These are phyloP conservation scores for Pagrus major DNA, from an alignment of 2,113 vertebrate species.

Conservation along the genomic window DNA sequence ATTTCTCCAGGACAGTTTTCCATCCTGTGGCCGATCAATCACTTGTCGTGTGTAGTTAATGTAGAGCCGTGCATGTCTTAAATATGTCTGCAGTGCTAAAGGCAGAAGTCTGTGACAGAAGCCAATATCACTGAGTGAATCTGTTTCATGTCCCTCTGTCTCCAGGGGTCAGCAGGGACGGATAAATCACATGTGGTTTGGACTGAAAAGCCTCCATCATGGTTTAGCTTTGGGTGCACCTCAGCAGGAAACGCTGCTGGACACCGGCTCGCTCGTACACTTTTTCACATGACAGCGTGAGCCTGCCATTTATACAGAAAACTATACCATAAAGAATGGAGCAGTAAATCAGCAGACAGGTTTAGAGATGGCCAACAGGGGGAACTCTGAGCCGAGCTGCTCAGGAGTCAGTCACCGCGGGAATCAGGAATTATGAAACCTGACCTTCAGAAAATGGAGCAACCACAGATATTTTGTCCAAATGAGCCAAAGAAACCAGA, in stretches of 20 bases:
- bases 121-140: conserved; percentile 60
- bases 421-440: conserved; percentile 26
- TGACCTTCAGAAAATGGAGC: conserved; percentile 52
- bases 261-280: not conserved
- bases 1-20: conserved; percentile 25
- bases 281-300: conserved; percentile 20
- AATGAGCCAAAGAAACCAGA: conserved; percentile 17
- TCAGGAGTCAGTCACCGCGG: not conserved
- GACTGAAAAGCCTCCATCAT: conserved; percentile 14
- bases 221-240: conserved; percentile 8
- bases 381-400: not conserved
- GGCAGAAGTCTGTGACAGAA: conserved; percentile 34
- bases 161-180: conserved; percentile 25
- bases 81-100: conserved; percentile 33
- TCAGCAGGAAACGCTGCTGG: not conserved
- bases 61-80: conserved; percentile 34
- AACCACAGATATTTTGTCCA: conserved; percentile 15
- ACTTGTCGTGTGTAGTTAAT: conserved; percentile 38
- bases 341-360: conserved; percentile 51
- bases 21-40: conserved; percentile 50
- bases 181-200: conserved; percentile 47
- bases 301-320: conserved; percentile 46
- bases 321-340: conserved; percentile 30
- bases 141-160: conserved; percentile 39
- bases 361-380: conserved; percentile 31